A percentile compares a stretch with the other conserved stretches of the same genome.
Evolutionary conservation across 2,113 vertebrate species (phyloP).

Genomic region (Microtus ochrogaster): DNA sequence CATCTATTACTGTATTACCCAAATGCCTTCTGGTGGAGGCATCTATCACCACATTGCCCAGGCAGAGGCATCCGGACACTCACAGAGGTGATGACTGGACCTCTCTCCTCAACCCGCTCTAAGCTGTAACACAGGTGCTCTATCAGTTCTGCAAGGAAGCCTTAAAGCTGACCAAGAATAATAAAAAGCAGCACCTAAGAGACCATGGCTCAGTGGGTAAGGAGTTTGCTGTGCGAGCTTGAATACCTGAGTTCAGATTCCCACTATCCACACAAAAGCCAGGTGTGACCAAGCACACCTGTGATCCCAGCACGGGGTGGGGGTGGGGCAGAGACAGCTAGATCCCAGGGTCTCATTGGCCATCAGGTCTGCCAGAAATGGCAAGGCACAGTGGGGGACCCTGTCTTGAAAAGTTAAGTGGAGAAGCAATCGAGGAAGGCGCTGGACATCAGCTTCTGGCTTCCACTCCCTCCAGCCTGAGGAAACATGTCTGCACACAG

Average conservation of each 20-base stretch:
- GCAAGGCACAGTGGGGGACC: background rate
- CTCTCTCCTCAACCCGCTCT: background rate
- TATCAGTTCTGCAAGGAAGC: background rate
- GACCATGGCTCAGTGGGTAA: background rate
- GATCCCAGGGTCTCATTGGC: background rate
- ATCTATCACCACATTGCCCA: too few species aligned
- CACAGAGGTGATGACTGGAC: too few species aligned
- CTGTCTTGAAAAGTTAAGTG: background rate
- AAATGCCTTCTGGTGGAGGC: background rate
- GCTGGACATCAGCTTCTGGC: background rate
- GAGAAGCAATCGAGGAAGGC: background rate
- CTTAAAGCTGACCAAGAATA: background rate
- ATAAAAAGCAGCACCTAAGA: background rate
- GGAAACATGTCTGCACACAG: background rate
- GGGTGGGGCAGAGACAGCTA: background rate
- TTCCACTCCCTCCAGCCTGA: background rate
- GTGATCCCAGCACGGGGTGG: background rate
- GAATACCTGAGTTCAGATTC: background rate
- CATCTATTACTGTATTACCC: background rate
- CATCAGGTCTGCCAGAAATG: background rate
- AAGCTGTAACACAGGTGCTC: background rate
- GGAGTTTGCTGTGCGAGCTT: background rate
- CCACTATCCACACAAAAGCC: background rate
- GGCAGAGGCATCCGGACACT: background rate
- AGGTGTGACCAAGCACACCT: background rate